Conservation (phyloP, 2,888 invertebrate genomes). For the Silvanus unidentatus region DNA sequence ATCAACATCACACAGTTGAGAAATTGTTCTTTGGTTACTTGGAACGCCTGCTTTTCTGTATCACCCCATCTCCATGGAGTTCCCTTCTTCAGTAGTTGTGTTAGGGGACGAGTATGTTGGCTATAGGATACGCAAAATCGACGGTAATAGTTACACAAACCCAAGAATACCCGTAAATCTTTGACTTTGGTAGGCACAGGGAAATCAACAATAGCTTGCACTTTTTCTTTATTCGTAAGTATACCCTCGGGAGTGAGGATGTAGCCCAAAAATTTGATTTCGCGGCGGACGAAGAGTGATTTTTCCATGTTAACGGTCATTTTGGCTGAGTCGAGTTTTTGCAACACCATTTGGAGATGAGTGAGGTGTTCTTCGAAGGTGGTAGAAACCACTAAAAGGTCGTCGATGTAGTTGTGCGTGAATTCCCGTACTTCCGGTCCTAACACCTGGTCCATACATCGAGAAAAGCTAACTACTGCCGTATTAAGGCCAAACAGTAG, state of each 20-base stretch:
- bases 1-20: background rate
- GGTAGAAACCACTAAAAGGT: slow-evolving; percentile 25
- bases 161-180: slow-evolving; percentile 9
- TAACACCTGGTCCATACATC: slow-evolving; percentile 9
- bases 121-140: slow-evolving; percentile 5
- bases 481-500: background rate
- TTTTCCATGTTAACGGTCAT: slow-evolving; percentile 23
- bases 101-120: background rate
- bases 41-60: background rate
- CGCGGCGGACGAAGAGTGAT: slow-evolving; percentile 14
- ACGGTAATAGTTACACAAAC: slow-evolving; percentile 12
- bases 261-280: slow-evolving; percentile 18
- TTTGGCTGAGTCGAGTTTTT: slow-evolving; percentile 13
- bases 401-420: slow-evolving; percentile 27
- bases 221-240: slow-evolving; percentile 15
- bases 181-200: slow-evolving; percentile 10
- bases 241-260: slow-evolving; percentile 15
- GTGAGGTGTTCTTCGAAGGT: slow-evolving; percentile 18
- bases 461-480: background rate
- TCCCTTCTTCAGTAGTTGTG: slow-evolving; percentile 1
- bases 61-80: slow-evolving; percentile 1
- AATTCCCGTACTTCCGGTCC: slow-evolving; percentile 24
- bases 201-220: slow-evolving; percentile 7
- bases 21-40: background rate
- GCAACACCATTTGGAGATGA: slow-evolving; percentile 18